Base-by-base conservation (phyloP, 2,113 vertebrate genomes). In the Myotis lucifugus region DNA sequence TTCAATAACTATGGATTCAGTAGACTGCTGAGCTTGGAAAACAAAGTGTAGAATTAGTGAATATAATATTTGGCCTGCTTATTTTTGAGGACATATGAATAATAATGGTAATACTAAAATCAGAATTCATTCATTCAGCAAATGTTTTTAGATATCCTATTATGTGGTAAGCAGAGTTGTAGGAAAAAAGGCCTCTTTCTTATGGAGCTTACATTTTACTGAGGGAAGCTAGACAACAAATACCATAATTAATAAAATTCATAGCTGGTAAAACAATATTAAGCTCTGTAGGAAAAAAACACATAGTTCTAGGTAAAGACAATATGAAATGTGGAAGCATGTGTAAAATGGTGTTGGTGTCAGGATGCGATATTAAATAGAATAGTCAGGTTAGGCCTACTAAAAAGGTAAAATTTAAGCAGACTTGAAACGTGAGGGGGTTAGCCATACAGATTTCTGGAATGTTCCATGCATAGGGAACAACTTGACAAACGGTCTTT, bases 51-150 rank as follows among this genome's bases (percentile, higher is more conserved):
- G 34, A 93, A 70, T 54, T 85, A 95, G 46, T 77, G 15, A 73
- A 87, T 84, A 73, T 67, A 76, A 40, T 79, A 72, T 48, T 73
- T 74, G 34, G 7, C 18, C 1, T 91, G 19, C 64, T 88, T 86
- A 61, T 46, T 93, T 94, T 85, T 93, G 5, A 94, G 56, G 11
- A 73, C 29, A 64, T 78, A 89, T 64, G 15, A 66, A 76, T 27
- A 48, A 85, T 84, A 61, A 64, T 32, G 23, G 6, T 66, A 84
- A 70, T 66, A 70, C 15, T 66, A 87, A 95, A 95, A 37, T 54
- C 4, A 89, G n/a, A 56, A 67, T 70, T 90, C 21, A 59, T 78
- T 94, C 14, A 78, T n/a, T 69, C 72, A 89, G 48, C 52, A 66
- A 93, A 40, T 89, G 50, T 50, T 88, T 90, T 37, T 61, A 88